Evolutionary conservation across 53 echinoderm and acorn worm genomes (phyloP), one percentile per base, ranked within the genome.

Genomic region (Stichopus horrens): DNA sequence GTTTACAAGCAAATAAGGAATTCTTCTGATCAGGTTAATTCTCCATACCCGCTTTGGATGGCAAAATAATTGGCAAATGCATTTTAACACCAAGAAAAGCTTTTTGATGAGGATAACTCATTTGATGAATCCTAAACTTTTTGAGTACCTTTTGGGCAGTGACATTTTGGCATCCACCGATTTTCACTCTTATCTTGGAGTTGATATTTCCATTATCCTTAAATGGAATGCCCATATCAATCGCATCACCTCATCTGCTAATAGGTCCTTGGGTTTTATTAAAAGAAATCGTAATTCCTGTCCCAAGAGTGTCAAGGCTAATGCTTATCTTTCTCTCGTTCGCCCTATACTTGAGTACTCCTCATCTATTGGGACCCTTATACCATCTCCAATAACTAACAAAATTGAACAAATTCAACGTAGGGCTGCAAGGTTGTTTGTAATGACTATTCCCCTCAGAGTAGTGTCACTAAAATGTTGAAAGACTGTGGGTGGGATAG

Each of bases 201-300:
- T 77, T 77, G 77, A 77, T 14, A 77, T 77, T 16, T 77, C 77
- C 52, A 77, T 52, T 11, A 77, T 53, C 53, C 77, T 77, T 77
- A 77, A 53, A 53, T 77, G 77, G 53, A 77, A 77, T 18, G 52
- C 7, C 8, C 53, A 77, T 52, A 77, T 52, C 52, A 52, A 77
- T 9, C 77, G 5, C 52, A 77, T 77, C 77, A 77, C 77, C 13
- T 77, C 53, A 8, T 77, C 77, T 23, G 53, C 53, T 53, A 77
- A 77, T 77, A 77, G 77, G 53, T 77, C 77, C 54, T 52, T 77
- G 10, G 77, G 54, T 23, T 77, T 77, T 77, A 52, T 77, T 77
- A 77, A 77, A 52, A 23, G 77, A 9, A 77, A 77, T 77, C 54
- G 52, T 53, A 16, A 77, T 54, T 77, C 53, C 77, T 77, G 77